A percentile compares a stretch with the other conserved stretches of the same genome.
phyloP scores from a whole-genome alignment of 2,113 vertebrate species.

The Trematomus loennbergii region DNA sequence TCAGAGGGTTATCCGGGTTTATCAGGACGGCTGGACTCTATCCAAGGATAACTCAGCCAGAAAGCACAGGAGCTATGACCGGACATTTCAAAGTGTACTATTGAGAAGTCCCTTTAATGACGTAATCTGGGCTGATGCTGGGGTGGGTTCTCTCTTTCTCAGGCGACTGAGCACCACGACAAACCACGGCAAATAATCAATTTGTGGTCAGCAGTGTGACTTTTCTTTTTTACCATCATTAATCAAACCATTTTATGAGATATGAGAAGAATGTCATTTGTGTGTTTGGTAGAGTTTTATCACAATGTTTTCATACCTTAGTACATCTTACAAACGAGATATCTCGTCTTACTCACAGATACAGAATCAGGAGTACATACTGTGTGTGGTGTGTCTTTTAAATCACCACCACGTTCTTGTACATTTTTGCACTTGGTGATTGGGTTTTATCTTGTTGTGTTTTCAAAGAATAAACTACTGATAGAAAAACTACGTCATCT shows the following conservation, averaged over 20 bases:
- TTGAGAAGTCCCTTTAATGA: slow-evolving; percentile 27
- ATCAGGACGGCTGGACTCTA: slow-evolving; percentile 47
- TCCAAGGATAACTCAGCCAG: slow-evolving; percentile 53
- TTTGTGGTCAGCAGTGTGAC: not conserved
- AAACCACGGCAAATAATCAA: not conserved
- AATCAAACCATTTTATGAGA: no score
- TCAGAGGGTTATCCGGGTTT: slow-evolving; percentile 58
- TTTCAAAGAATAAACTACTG: not conserved
- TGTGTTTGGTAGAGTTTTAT: no score
- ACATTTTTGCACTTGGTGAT: not conserved
- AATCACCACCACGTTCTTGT: not conserved
- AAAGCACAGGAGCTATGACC: slow-evolving; percentile 29
- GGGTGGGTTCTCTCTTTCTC: not conserved
- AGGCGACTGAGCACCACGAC: not conserved
- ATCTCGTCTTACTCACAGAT: slow-evolving; percentile 8
- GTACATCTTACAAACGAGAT: not conserved
- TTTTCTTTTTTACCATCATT: no score
- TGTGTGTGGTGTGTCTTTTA: not conserved
- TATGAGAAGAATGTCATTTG: not conserved
- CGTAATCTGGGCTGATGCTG: slow-evolving; percentile 6
- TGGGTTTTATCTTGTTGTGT: not conserved
- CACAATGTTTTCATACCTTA: not conserved
- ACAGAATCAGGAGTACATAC: not conserved
- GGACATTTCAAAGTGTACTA: slow-evolving; percentile 54
- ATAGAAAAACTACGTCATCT: not conserved